Base-by-base conservation (phyloP, 2,797 vertebrate species). In the Neosilurus mollespiculum region DNA sequence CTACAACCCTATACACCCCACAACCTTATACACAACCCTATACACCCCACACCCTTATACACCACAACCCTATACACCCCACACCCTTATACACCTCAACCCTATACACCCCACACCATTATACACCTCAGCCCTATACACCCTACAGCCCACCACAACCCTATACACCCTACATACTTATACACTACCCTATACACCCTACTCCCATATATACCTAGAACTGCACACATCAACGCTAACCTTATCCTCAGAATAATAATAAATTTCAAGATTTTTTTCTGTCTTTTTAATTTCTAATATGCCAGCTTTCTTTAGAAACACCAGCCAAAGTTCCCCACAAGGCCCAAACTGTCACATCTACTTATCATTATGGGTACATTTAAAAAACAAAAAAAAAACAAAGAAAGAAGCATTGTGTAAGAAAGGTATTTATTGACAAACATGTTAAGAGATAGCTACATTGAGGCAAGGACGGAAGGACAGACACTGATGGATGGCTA, bases 401-500 rank as follows among this genome's bases (percentile, higher is more conserved):
- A 51, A 37, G 14, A 51, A 49, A 10, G n/a, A 70, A 43, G 37
- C 37, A 43, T 43, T 43, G 37, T 6, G 6, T 43, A 43, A 71
- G 43, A 71, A 37, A n/a, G 10, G 49, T n/a, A 71, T 22, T 10
- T 20, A 69, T n/a, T 11, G 49, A 49, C 11, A 71, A 71, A 53
- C 24, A 72, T 53, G 51, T 51, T 8, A 72, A 15, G 22, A 53
- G 12, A 51, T 49, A 51, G 37, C n/a, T 24, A 53, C 43, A 72
- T 70, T 6, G 2, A 12, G 37, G n/a, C 12, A 26, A 16, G 49
- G 70, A 53, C 9, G 3, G 71, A 73, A 26, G 71, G 71, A 54
- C 51, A 30, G 51, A 73, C 51, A 56, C 53, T 73, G 24, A 73
- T 73, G 24, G 53, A 73, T 54, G 71, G 71, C 18, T 58, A 34